phyloP scores from a whole-genome alignment of 2,888 invertebrate species.

The Lobophora halterata region DNA sequence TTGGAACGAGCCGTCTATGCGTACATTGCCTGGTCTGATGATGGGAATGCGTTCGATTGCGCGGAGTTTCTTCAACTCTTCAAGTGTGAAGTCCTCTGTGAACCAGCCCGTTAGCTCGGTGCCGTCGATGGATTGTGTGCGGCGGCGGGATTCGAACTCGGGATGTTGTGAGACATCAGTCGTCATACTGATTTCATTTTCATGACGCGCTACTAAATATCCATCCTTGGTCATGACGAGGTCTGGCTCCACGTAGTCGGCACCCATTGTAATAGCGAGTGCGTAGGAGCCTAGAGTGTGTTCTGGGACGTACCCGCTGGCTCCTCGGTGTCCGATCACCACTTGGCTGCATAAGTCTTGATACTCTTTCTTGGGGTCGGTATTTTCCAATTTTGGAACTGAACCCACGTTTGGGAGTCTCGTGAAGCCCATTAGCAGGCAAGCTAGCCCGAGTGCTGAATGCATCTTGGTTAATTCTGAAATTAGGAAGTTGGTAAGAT shows the following conservation, averaged over 20 bases:
- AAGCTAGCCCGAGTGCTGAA: neutral
- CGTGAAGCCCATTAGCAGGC: slow-evolving; percentile 4
- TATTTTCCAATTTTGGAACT: neutral
- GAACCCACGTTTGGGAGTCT: slow-evolving; percentile 5
- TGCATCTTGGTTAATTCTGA: slow-evolving; percentile 12
- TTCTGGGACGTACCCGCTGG: slow-evolving; percentile 51
- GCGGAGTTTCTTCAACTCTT: slow-evolving; percentile 63
- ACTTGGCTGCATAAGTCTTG: slow-evolving; percentile 31
- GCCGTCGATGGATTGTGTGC: slow-evolving; percentile 57
- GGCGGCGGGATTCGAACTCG: slow-evolving; percentile 54
- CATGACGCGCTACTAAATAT: slow-evolving; percentile 61
- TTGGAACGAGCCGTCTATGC: slow-evolving; percentile 56
- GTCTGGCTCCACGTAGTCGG: slow-evolving; percentile 71
- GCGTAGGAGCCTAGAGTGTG: slow-evolving; percentile 70
- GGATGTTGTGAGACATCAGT: slow-evolving; percentile 55
- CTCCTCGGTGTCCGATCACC: slow-evolving; percentile 28
- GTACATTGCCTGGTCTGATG: slow-evolving; percentile 61
- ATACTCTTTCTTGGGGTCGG: slow-evolving; percentile 2
- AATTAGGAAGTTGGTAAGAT: too few species aligned
- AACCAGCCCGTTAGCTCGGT: slow-evolving; percentile 59
- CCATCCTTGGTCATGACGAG: slow-evolving; percentile 68
- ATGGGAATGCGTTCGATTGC: slow-evolving; percentile 58
- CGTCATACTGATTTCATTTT: slow-evolving; percentile 60
- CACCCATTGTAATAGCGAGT: slow-evolving; percentile 65
- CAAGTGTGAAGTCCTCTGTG: slow-evolving; percentile 68